Base-by-base conservation (phyloP, 2,888 invertebrate genomes). In the Caenorhabditis parvicauda region DNA sequence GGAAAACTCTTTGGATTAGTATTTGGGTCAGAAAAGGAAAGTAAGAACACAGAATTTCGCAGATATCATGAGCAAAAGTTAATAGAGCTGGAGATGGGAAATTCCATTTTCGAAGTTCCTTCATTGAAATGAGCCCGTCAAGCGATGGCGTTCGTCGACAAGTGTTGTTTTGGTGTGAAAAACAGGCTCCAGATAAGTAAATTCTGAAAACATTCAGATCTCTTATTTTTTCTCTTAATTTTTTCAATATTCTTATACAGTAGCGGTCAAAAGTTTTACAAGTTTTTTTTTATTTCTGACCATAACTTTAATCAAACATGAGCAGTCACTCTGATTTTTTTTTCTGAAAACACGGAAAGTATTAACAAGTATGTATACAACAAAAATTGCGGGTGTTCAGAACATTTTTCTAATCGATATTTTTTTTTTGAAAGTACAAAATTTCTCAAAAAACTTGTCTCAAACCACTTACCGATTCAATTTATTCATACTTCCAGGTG, bases 171-270 rank as follows among this genome's bases (percentile, higher is more conserved):
- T 56, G 58, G 53, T 58, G 58, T 3, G 47, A 44, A 37, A 63
- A 63, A 24, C 59, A 58, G 35, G 63, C 63, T 22, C 63, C 63
- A 21, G 46, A 58, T 49, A 43, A 55, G 54, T 63, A 53, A 54
- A 63, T 63, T 24, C 63, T 63, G 27, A 21, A 58, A 54, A 43
- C 37, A 24, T 29, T 41, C 9, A 9, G 35, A 32, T n/a, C n/a
- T n/a, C n/a, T n/a, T n/a, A n/a, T n/a, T n/a, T n/a, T n/a, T n/a
- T n/a, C n/a, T n/a, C n/a, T n/a, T n/a, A n/a, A n/a, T n/a, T n/a
- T n/a, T n/a, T n/a, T n/a, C n/a, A n/a, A n/a, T n/a, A n/a, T n/a
- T n/a, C n/a, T n/a, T n/a, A n/a, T n/a, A n/a, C n/a, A n/a, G n/a
- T n/a, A n/a, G n/a, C n/a, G n/a, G n/a, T n/a, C n/a, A n/a, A n/a